phyloP scores from a whole-genome alignment of 2,113 vertebrate species.

The Haemorhous mexicanus region DNA sequence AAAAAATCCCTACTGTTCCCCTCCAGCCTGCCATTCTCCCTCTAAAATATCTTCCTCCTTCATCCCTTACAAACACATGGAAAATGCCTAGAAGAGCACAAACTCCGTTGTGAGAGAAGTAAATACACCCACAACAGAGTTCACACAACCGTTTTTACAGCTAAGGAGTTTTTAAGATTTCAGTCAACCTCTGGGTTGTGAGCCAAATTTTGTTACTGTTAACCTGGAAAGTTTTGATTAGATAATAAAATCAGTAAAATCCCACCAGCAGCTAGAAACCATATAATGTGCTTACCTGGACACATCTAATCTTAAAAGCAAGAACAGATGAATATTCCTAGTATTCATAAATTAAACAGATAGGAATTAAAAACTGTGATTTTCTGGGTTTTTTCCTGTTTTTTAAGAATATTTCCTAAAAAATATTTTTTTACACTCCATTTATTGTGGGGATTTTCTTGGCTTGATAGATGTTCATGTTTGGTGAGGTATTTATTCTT shows the following conservation, averaged over 20 bases:
- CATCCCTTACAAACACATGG: not conserved
- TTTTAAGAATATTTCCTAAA: not conserved
- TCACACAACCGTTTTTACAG: not conserved
- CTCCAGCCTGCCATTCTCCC: not conserved
- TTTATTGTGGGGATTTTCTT: not conserved
- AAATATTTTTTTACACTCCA: rapidly evolving
- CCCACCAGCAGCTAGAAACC: not conserved
- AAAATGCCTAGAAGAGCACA: not conserved
- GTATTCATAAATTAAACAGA: not conserved
- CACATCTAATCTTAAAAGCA: not conserved
- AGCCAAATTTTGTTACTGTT: not conserved
- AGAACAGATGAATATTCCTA: not conserved
- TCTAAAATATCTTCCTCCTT: not conserved
- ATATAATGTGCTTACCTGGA: not conserved
- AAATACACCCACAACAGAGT: not conserved
- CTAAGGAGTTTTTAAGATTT: not conserved
- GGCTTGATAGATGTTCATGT: not conserved
- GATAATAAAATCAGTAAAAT: not conserved
- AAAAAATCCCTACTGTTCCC: not conserved
- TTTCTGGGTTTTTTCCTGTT: not conserved
- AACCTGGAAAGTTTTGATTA: not conserved
- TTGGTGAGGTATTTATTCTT: not conserved
- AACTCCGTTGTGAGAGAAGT: not conserved
- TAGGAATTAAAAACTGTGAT: not conserved
- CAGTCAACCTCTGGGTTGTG: not conserved